Evolutionary conservation across 2,113 vertebrate species (phyloP).

Genomic region (Glareola pratincola): DNA sequence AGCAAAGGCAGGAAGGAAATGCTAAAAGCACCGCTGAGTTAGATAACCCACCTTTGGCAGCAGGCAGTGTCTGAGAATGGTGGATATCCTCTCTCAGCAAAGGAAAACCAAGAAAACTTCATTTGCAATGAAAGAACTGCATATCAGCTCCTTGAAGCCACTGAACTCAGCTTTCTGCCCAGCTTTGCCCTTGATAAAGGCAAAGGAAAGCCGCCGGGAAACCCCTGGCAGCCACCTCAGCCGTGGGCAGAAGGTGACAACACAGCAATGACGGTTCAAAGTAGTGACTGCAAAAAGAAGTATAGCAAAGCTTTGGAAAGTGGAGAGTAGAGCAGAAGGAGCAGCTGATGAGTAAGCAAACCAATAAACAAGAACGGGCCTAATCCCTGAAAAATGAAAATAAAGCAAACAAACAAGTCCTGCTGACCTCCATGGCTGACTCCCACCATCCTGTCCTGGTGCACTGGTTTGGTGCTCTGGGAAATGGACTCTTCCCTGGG

Average conservation of each 20-base stretch:
- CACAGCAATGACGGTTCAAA: neutral
- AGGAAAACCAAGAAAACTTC: neutral
- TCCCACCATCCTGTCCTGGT: neutral
- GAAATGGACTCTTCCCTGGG: neutral
- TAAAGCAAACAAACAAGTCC: neutral
- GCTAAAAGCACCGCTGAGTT: neutral
- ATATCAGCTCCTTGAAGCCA: neutral
- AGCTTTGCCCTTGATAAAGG: neutral
- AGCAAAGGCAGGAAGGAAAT: neutral
- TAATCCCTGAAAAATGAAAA: neutral
- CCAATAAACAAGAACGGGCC: neutral
- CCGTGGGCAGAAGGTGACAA: neutral
- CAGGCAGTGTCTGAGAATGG: neutral
- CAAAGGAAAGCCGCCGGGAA: neutral
- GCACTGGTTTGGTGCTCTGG: neutral
- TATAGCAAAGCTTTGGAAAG: neutral
- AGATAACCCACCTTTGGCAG: neutral
- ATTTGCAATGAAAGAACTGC: neutral
- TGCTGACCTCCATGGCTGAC: neutral
- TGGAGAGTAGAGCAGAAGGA: neutral
- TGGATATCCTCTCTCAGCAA: neutral
- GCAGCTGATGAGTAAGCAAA: neutral
- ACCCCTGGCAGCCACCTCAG: neutral
- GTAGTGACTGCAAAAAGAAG: fast-evolving
- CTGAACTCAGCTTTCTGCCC: neutral